These are phyloP conservation scores for Tanaodytes sp. DNA, from an alignment of 2,888 invertebrate genomes.

Conservation along the genomic window DNA sequence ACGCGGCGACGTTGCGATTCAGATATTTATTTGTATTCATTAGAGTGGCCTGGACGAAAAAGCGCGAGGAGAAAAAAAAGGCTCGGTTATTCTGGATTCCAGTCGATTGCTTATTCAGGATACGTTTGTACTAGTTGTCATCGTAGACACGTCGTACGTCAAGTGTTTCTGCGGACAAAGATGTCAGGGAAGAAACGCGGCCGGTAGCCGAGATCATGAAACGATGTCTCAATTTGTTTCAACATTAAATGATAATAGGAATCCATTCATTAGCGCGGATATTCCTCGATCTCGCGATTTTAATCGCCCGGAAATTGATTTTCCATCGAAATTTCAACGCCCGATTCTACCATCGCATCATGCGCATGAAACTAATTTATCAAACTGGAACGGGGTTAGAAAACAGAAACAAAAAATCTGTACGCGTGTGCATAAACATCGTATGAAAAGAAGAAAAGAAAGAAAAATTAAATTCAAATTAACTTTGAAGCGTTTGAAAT, in stretches of 20 bases:
- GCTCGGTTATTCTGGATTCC: slow-evolving; percentile 50
- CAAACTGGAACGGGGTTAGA: too few relatives aligned
- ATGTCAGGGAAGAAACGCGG: slow-evolving; percentile 60
- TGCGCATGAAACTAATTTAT: too few relatives aligned
- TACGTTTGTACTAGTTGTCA: slow-evolving; percentile 73
- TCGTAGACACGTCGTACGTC: slow-evolving; percentile 73
- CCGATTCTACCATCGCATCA: too few relatives aligned
- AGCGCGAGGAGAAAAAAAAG: slow-evolving; percentile 27
- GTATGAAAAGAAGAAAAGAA: too few relatives aligned
- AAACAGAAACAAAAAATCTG: slow-evolving; percentile 1
- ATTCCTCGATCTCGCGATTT: slow-evolving; percentile 12
- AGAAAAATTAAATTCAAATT: too few relatives aligned
- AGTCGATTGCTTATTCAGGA: slow-evolving; percentile 70
- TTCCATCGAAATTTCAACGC: too few relatives aligned
- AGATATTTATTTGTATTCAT: slow-evolving; percentile 45
- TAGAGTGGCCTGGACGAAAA: slow-evolving; percentile 30
- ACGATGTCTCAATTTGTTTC: slow-evolving; percentile 67
- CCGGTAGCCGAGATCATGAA: slow-evolving; percentile 56
- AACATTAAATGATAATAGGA: slow-evolving; percentile 61
- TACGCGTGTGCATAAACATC: too few relatives aligned
- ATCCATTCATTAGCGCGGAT: too few relatives aligned
- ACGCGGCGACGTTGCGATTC: slow-evolving; percentile 11
- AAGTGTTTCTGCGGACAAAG: slow-evolving; percentile 70
- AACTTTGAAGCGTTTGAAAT: too few relatives aligned
- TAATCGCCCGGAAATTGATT: too few relatives aligned